Evolutionary conservation across 53 echinoderm and acorn worm species (phyloP).

Genomic region (Henricia sp.): DNA sequence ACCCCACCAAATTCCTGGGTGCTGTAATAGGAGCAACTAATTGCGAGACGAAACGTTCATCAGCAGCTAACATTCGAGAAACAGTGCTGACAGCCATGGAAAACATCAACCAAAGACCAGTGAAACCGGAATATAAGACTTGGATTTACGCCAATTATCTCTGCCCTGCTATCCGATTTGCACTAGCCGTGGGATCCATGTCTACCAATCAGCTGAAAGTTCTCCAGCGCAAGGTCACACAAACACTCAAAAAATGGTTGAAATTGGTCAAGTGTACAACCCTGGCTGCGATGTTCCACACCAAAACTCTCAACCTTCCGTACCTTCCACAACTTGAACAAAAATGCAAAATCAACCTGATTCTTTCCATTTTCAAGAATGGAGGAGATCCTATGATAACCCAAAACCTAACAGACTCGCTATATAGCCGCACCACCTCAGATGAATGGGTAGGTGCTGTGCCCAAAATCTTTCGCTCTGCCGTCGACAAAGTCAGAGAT

Average conservation of each 20-base stretch:
- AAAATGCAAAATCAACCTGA: constrained; percentile 11
- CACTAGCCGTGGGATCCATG: background rate
- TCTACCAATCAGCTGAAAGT: constrained; percentile 5
- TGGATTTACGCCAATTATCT: background rate
- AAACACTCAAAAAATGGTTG: background rate
- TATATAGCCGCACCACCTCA: background rate
- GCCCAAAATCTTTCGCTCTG: background rate
- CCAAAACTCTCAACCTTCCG: background rate
- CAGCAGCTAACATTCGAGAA: background rate
- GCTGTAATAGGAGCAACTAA: background rate
- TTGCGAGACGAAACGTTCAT: background rate
- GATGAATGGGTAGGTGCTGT: background rate
- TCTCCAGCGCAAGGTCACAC: background rate
- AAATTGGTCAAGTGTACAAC: background rate
- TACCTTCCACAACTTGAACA: background rate
- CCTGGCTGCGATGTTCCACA: constrained; percentile 5
- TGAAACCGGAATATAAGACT: background rate
- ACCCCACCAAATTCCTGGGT: background rate
- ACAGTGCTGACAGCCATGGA: background rate
- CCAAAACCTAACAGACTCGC: background rate
- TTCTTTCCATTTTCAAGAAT: constrained; percentile 12
- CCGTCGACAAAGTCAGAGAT: background rate
- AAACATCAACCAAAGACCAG: background rate
- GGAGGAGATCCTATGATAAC: constrained; percentile 5
- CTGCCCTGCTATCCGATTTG: background rate